Evolutionary conservation across 2,113 vertebrate species (phyloP), one percentile per base, ranked within the genome.

Genomic region (Neotoma lepida): DNA sequence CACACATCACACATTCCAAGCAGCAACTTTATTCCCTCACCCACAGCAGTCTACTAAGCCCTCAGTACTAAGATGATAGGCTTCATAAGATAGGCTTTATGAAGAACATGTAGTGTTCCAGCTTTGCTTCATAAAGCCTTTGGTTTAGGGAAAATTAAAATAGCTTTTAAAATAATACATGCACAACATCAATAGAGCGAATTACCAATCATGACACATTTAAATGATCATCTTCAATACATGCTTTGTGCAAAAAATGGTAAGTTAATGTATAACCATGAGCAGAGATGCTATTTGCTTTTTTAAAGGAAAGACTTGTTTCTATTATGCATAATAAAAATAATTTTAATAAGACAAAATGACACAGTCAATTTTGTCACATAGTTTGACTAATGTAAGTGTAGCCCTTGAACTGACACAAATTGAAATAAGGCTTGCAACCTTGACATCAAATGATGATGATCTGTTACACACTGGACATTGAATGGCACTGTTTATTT

Each of bases 171-270:
- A 82, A 84, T 56, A 73, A 77, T 64, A 9, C 17, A 35, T 22
- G 33, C 2, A 28, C 14, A 77, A 35, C 3, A 68, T 73, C 51
- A 78, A 12, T n/a, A 77, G 15, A 30, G 30, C 41, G 82, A 76
- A 70, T 7, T 28, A 64, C 13, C 8, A 33, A 39, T 74, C 5
- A 33, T 18, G 26, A 61, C 22, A 73, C 24, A 63, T 89, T 87
- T 56, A 89, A 30, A 77, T 2, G 28, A 77, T 68, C 12, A 89
- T 51, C 20, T 17, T 66, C 63, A 88, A 56, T 51, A 66, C 13
- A 33, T 86, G 80, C 12, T 58, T 89, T 94, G 28, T 46, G 33
- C 66, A 49, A 90, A 78, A 81, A 92, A 73, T n/a, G 56, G 35
- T 86, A 93, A 28, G 9, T 18, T 68, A 91, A 76, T 86, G 63